Base-by-base conservation (phyloP, 1,140 invertebrate species). In the Halesus radiatus region DNA sequence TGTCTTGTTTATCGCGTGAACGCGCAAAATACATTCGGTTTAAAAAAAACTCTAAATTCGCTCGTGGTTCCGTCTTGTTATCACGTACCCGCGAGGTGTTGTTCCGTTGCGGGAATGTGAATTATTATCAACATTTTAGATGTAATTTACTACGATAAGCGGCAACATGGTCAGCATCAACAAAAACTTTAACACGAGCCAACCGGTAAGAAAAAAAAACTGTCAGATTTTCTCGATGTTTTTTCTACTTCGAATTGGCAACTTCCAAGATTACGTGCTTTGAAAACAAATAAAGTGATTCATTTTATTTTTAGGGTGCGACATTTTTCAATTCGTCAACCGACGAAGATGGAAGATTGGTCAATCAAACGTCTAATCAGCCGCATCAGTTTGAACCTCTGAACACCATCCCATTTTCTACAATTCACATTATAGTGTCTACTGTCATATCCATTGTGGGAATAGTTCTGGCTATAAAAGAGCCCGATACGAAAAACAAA, bases 371-470 rank as follows among this genome's bases (percentile, higher is more conserved):
- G 78, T 87, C 85, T 80, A 83, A 91, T n/a, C 88, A 90, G 70
- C 90, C 91, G 18, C 88, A 89, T 22, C 84, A 86, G 81, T 92
- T 92, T 84, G 87, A 90, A 81, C 88, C 88, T 37, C 76, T 92
- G 6, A 86, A 89, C 58, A 92, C 91, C 3, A 83, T 89, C 20
- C 85, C 87, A 6, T 80, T 58, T 53, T 77, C 80, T 10, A 58
- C 78, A 5, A 79, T 91, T 75, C 89, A 91, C 80, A 80, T 90
- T 50, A 16, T 90, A 72, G 89, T 90, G 37, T 89, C 92, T 82
- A 86, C 92, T 13, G 86, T 84, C 7, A 89, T 94, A 76, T 92
- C 92, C 82, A 88, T 92, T 70, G 85, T 88, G 72, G 92, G 92
- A 22, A 91, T 93, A 62, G 84, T 90, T 37, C 89, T 93, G 83